Conservation (phyloP, 2,113 vertebrate genomes). For the Macrotis lagotis region DNA sequence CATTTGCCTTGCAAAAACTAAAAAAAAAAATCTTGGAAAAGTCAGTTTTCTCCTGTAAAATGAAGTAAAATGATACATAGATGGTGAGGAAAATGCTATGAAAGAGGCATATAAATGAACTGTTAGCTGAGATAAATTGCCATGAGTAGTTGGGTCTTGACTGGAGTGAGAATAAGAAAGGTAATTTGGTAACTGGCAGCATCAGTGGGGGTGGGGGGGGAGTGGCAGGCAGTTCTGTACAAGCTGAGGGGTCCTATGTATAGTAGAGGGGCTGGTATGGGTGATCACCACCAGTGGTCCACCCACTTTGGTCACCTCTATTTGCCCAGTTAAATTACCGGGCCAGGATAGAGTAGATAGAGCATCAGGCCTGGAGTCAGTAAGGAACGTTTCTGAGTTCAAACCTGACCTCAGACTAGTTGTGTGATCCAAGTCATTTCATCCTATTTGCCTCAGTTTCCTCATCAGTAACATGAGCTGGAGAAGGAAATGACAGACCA, state of each 20-base stretch:
- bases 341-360: too few relatives aligned
- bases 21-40: not conserved
- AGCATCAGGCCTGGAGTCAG: too few relatives aligned
- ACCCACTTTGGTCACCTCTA: not conserved
- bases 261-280: not conserved
- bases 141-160: not conserved
- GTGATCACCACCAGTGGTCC: not conserved
- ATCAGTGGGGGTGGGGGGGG: not conserved
- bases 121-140: not conserved
- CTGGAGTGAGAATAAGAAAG: not conserved
- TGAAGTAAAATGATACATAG: not conserved
- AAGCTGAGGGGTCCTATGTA: not conserved
- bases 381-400: too few relatives aligned
- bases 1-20: too few relatives aligned
- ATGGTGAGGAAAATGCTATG: not conserved
- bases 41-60: not conserved
- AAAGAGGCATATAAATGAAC: not conserved
- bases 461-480: too few relatives aligned
- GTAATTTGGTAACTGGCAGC: not conserved
- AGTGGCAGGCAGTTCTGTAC: too few relatives aligned
- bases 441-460: too few relatives aligned
- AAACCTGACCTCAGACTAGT: too few relatives aligned
- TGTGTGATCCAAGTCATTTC: too few relatives aligned
- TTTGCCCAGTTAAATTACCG: not conserved
- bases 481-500: too few relatives aligned